A percentile compares a stretch with the other conserved stretches of the same genome.
Conservation (phyloP, 1,140 invertebrate species). For the Antheraea mylitta region DNA sequence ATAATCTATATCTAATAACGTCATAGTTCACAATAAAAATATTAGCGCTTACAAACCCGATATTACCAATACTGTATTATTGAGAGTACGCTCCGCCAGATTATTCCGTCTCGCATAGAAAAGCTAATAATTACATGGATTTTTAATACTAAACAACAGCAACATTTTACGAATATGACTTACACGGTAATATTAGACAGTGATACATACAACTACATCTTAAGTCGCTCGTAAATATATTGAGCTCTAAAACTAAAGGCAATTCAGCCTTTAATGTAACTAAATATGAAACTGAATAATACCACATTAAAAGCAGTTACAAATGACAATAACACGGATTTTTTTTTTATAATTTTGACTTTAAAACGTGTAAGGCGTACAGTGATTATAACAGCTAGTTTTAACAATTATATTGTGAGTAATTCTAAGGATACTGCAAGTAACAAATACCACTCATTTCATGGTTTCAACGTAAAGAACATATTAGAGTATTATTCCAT, state of each 20-base stretch:
- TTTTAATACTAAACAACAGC: constrained; percentile 45
- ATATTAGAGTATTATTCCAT: too few relatives aligned
- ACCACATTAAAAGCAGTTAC: neutral
- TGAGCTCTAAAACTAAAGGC: neutral
- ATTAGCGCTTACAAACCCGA: neutral
- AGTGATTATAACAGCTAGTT: neutral
- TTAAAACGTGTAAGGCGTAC: neutral
- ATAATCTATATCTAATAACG: neutral
- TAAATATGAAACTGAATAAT: neutral
- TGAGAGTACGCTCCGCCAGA: constrained; percentile 11
- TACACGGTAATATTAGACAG: constrained; percentile 22
- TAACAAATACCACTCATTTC: too few relatives aligned
- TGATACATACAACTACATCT: constrained; percentile 23
- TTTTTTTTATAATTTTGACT: neutral
- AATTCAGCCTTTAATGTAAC: neutral
- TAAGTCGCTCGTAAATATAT: neutral
- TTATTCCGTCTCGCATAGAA: constrained; percentile 18
- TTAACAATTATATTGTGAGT: neutral
- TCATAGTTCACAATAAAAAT: neutral
- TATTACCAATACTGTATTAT: constrained; percentile 25
- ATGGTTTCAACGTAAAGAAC: too few relatives aligned
- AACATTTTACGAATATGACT: constrained; percentile 50
- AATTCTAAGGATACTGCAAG: neutral
- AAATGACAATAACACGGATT: neutral
- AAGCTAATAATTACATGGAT: constrained; percentile 41